These are phyloP conservation scores for Eurosta solidaginis DNA, from an alignment of 1,140 invertebrate genomes.

Conservation along the genomic window DNA sequence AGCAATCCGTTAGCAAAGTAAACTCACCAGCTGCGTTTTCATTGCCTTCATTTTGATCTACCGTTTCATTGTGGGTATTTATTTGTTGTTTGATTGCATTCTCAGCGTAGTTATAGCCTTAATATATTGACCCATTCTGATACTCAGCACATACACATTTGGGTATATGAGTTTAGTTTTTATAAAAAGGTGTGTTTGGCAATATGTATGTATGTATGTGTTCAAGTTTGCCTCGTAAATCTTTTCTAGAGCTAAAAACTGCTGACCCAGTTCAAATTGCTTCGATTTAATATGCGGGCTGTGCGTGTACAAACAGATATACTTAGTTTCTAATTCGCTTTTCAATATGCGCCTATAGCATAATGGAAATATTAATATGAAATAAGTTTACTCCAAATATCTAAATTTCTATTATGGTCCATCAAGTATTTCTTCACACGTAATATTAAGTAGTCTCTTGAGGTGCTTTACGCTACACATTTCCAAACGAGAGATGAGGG, in stretches of 20 bases:
- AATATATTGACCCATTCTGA: background rate
- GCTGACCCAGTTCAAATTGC: slow-evolving; percentile 26
- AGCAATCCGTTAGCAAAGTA: background rate
- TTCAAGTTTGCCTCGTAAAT: background rate
- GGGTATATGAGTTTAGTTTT: no score
- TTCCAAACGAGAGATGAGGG: no score
- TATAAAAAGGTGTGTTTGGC: background rate
- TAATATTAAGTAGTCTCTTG: no score
- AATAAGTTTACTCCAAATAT: no score
- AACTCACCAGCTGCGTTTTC: background rate
- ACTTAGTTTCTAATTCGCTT: slow-evolving; percentile 25
- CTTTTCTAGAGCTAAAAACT: slow-evolving; percentile 10
- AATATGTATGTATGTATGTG: background rate
- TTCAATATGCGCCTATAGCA: slow-evolving; percentile 8
- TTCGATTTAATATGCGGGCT: slow-evolving; percentile 15
- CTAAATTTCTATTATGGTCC: no score
- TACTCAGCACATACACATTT: background rate
- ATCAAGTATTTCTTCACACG: no score
- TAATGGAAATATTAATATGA: no score
- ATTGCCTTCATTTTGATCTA: slow-evolving; percentile 8
- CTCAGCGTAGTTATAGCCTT: background rate
- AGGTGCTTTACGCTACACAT: no score
- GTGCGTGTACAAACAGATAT: no score
- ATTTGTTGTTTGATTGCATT: slow-evolving; percentile 1
- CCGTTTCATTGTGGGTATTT: background rate